Base-by-base conservation (phyloP, 2,797 vertebrate species). In the Jordanella pulchra region DNA sequence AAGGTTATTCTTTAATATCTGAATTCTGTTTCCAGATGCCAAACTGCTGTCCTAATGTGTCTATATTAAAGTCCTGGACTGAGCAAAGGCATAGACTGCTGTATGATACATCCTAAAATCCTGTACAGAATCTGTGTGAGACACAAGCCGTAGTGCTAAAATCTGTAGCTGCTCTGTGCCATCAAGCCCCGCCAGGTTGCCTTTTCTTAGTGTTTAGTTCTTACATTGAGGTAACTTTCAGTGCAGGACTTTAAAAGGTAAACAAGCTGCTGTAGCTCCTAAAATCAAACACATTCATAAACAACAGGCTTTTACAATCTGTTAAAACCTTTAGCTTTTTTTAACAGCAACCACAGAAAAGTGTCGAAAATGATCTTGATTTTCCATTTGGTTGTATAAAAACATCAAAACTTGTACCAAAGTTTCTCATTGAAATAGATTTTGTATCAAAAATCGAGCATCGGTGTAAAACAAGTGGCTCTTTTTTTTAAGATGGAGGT, bases 11-110 rank as follows among this genome's bases (percentile, higher is more conserved):
- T 73, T 71, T 50, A n/a, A 85, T 51, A 79, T 73, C 86, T 85
- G 86, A 78, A 78, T 81, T 78, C 78, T 74, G 83, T 76, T 76
- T 89, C 76, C 82, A 80, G 84, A 72, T 87, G 88, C 80, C 66
- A 85, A 89, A 88, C 84, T 84, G 79, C 89, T 78, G 90, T 91
- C 87, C 87, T 92, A 85, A 88, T 85, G 79, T 39, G 85, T 85
- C 89, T 80, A 60, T 75, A 53, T 44, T 67, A 65, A 67, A 75
- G 69, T 69, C 84, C 82, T 58, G 73, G 74, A 79, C 73, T 76
- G 76, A 81, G 76, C 72, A 61, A 45, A 44, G 72, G 81, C 69
- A 48, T 64, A 82, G 71, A 79, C 86, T 81, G 69, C 76, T 71
- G 58, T 82, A n/a, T 35, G 74, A 48, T 72, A 47, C 63, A 65